Conservation (phyloP, 1,140 invertebrate species). For the Sesamia nonagrioides region DNA sequence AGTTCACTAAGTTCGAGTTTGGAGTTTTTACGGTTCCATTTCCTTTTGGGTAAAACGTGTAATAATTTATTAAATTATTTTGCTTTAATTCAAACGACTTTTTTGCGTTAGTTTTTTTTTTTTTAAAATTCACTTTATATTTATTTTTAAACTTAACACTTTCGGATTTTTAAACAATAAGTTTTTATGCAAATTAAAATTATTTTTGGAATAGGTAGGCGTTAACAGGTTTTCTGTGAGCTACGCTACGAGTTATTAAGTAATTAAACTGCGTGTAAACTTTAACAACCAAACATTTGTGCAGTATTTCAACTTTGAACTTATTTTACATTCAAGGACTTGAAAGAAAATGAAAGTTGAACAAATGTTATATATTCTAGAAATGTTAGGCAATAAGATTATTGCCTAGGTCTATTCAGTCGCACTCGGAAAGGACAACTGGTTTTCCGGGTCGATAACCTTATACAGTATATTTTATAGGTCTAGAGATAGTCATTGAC, state of each 20-base stretch:
- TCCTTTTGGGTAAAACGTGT: not conserved
- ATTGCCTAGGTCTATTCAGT: constrained; percentile 61
- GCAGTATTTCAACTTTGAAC: constrained; percentile 35
- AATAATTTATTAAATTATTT: not conserved
- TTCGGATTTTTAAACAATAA: not conserved
- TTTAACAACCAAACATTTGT: not conserved
- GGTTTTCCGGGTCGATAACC: constrained; percentile 64
- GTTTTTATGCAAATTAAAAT: not conserved
- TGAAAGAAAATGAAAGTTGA: constrained; percentile 47
- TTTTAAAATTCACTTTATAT: too few species aligned
- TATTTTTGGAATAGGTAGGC: not conserved
- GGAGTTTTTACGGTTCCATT: constrained; percentile 1
- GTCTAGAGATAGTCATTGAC: not conserved
- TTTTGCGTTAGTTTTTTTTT: not conserved
- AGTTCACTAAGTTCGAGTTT: not conserved
- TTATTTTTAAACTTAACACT: not conserved
- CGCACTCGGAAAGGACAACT: constrained; percentile 67
- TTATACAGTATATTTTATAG: constrained; percentile 28
- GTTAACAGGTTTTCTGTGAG: not conserved
- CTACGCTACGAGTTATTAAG: not conserved
- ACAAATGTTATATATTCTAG: constrained; percentile 49
- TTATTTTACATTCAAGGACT: constrained; percentile 47
- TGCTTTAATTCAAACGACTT: not conserved
- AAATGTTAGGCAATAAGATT: constrained; percentile 60
- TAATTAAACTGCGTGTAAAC: not conserved